phyloP scores from a whole-genome alignment of 2,888 invertebrate species.

The Trichogramma evanescens region DNA sequence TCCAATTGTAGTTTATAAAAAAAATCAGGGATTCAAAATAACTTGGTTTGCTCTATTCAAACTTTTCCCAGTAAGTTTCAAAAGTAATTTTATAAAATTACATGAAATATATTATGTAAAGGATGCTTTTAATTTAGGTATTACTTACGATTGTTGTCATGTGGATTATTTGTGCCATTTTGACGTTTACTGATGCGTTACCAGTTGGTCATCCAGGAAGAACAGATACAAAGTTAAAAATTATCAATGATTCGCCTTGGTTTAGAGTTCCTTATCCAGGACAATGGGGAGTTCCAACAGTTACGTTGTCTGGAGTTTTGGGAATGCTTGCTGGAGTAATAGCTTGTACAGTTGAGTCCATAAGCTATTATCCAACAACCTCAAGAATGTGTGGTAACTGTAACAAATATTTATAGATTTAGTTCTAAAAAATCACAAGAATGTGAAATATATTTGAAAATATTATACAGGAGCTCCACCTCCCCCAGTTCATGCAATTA shows the following conservation, averaged over 20 bases:
- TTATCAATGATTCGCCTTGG: conserved; percentile 70
- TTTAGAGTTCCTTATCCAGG: conserved; percentile 76
- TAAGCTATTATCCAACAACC: conserved; percentile 88
- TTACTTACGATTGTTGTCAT: conserved; percentile 67
- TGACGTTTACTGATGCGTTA: conserved; percentile 62
- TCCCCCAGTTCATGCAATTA: conserved; percentile 80
- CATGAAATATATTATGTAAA: not conserved
- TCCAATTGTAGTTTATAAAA: conserved; percentile 57
- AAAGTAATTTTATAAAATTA: not conserved
- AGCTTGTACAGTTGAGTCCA: conserved; percentile 73
- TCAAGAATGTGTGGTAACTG: conserved; percentile 67
- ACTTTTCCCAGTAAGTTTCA: conserved; percentile 64
- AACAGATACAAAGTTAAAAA: conserved; percentile 64
- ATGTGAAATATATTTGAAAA: not conserved
- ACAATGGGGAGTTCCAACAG: conserved; percentile 71
- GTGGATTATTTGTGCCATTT: conserved; percentile 67
- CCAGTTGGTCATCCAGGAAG: conserved; percentile 63
- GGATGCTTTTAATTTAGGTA: conserved; percentile 50
- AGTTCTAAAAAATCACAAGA: too few relatives aligned
- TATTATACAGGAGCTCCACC: conserved; percentile 61
- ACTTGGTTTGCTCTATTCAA: conserved; percentile 67
- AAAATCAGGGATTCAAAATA: conserved; percentile 53
- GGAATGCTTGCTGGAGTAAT: conserved; percentile 74
- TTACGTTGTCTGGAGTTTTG: conserved; percentile 64
- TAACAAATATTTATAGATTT: conserved; percentile 24